A percentile compares a stretch with the other conserved stretches of the same genome.
Conservation (phyloP, 2,113 vertebrate genomes). For the Passer montanus region DNA sequence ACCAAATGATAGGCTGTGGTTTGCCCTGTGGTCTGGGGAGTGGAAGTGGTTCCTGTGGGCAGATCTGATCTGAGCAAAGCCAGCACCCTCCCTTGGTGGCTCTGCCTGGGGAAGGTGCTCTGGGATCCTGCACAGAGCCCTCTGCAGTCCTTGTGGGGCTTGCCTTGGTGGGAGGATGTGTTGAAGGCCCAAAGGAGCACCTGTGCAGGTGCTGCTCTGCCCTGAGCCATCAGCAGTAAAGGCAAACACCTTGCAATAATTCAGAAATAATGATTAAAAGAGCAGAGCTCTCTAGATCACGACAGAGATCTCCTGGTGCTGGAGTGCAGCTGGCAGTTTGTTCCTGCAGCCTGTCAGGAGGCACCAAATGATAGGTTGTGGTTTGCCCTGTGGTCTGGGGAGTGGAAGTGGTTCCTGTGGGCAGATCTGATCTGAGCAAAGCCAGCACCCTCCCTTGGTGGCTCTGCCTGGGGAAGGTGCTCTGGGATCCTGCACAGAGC, state of each 20-base stretch:
- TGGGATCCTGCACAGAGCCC: not conserved
- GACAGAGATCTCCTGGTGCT: too few species aligned
- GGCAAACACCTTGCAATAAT: too few species aligned
- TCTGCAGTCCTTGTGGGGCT: not conserved
- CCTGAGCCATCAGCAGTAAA: not conserved
- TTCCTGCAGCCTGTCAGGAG: not conserved
- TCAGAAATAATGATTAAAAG: not conserved
- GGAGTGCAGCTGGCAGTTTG: too few species aligned
- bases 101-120: slow-evolving; percentile 11
- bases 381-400: slow-evolving; percentile 70
- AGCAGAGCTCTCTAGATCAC: not conserved
- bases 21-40: slow-evolving; percentile 67
- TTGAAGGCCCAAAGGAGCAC: accelerated
- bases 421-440: slow-evolving; percentile 66
- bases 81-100: not conserved
- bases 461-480: slow-evolving; percentile 11
- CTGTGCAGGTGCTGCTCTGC: not conserved
- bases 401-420: slow-evolving; percentile 76
- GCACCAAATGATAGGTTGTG: slow-evolving; percentile 35
- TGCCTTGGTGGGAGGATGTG: not conserved
- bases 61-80: slow-evolving; percentile 63
- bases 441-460: not conserved
- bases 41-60: slow-evolving; percentile 76
- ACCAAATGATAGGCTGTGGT: slow-evolving; percentile 53
- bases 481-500: not conserved